Evolutionary conservation across 1,140 invertebrate species (phyloP).

Genomic region (Cydia strobilella): DNA sequence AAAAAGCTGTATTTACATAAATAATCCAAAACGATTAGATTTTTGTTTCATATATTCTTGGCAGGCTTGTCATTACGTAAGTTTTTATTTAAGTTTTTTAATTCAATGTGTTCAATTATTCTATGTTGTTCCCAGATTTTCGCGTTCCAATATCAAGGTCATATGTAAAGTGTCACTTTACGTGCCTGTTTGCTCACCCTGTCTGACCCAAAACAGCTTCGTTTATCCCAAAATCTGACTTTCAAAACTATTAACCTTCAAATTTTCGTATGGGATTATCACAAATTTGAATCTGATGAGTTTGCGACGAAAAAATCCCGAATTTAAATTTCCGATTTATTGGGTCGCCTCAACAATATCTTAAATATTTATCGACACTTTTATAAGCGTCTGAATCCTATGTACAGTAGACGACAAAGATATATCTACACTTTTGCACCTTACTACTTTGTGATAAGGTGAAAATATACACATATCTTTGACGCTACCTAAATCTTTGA

Average conservation of each 20-base stretch:
- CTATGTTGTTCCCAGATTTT: neutral
- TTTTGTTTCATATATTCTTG: too few relatives aligned
- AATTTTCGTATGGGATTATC: conserved; percentile 36
- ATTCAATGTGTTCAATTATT: neutral
- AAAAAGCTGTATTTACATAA: too few relatives aligned
- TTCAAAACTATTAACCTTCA: conserved; percentile 45
- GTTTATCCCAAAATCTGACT: conserved; percentile 38
- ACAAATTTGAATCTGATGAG: conserved; percentile 46
- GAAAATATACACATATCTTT: too few relatives aligned
- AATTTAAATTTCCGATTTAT: conserved; percentile 29
- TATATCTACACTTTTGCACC: too few relatives aligned
- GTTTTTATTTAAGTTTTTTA: neutral
- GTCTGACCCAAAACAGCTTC: conserved; percentile 24
- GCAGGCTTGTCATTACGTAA: neutral
- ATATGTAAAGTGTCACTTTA: conserved; percentile 43
- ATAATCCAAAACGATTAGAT: too few relatives aligned
- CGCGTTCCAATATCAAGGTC: conserved; percentile 32
- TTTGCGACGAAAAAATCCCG: conserved; percentile 1
- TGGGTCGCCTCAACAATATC: conserved; percentile 9
- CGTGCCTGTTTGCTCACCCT: conserved; percentile 10
- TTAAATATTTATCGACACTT: conserved; percentile 9
- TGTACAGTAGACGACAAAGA: too few relatives aligned
- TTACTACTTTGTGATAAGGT: too few relatives aligned
- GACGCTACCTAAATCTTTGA: too few relatives aligned
- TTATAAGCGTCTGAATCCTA: neutral